A percentile compares a stretch with the other conserved stretches of the same genome.
phyloP scores from a whole-genome alignment of 1,140 invertebrate genomes.

The Bombus waltoni region DNA sequence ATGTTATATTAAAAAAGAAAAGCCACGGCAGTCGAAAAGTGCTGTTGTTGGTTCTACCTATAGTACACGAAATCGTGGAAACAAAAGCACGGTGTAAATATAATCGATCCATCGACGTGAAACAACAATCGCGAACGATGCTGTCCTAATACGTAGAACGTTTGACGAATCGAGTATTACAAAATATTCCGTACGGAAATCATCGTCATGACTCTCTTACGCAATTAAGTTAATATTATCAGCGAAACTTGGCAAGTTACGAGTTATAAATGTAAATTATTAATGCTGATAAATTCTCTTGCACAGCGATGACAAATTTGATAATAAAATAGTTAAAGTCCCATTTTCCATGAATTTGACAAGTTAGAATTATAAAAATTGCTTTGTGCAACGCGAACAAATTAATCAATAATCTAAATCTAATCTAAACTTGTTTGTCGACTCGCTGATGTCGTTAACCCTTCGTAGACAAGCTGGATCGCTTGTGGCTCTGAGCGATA shows the following conservation, averaged over 20 bases:
- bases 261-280: no score
- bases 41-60: not conserved
- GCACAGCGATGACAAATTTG: no score
- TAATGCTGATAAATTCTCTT: no score
- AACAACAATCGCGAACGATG: not conserved
- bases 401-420: no score
- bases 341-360: not conserved
- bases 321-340: no score
- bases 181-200: slow-evolving; percentile 1
- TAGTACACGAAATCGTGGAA: not conserved
- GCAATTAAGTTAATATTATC: not conserved
- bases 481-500: not conserved
- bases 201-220: not conserved
- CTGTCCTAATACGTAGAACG: not conserved
- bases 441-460: not conserved
- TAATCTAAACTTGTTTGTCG: no score
- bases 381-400: not conserved
- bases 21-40: not conserved
- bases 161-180: not conserved
- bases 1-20: not conserved
- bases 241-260: not conserved
- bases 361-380: not conserved
- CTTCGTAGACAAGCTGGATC: not conserved
- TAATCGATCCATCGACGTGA: not conserved
- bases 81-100: slow-evolving; percentile 17